Base-by-base conservation (phyloP, 1,140 invertebrate species). In the Camponotus floridanus region DNA sequence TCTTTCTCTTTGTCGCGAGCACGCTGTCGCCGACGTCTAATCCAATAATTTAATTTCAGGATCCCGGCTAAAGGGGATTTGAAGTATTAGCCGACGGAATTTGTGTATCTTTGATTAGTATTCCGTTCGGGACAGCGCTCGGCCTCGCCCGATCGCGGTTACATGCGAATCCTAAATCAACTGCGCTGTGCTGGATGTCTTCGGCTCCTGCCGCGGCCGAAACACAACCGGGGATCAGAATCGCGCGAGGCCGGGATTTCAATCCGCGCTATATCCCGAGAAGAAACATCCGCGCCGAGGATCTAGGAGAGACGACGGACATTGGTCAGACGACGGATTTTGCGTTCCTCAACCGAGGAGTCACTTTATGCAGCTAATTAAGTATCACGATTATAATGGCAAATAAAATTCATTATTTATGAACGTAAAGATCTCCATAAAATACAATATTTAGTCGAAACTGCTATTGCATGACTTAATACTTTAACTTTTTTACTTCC, bases 51-150 rank as follows among this genome's bases (percentile, higher is more conserved):
- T 95, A 95, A 95, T 95, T 95, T 95, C 90, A 88, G 87, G 92
- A 94, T 92, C 92, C 94, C 87, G 86, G 92, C 92, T 94, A 92
- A 93, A 94, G 94, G 94, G 94, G 94, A 94, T 95, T 95, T 94
- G 92, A 94, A 95, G 94, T 95, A 95, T 95, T 94, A 95, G 94
- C 92, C 94, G 79, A 39, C 92, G 93, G 94, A 94, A 95, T 95
- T 95, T 95, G 94, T 95, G 94, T 94, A 94, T 95, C 94, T 95
- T 95, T 95, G 94, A 95, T 95, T 95, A 94, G 94, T 95, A 95
- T 95, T 95, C 94, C 91, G 92, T 94, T 94, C 92, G 91, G 86
- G 92, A 87, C 76, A 86, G 76, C 76, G 87, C 88, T 86, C 86
- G 88, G 91, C 90, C 91, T 94, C 91, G 92, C 93, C 94, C 94